A percentile compares a stretch with the other conserved stretches of the same genome.
Conservation (phyloP, 2,797 vertebrate genomes). For the Saxicola maurus region DNA sequence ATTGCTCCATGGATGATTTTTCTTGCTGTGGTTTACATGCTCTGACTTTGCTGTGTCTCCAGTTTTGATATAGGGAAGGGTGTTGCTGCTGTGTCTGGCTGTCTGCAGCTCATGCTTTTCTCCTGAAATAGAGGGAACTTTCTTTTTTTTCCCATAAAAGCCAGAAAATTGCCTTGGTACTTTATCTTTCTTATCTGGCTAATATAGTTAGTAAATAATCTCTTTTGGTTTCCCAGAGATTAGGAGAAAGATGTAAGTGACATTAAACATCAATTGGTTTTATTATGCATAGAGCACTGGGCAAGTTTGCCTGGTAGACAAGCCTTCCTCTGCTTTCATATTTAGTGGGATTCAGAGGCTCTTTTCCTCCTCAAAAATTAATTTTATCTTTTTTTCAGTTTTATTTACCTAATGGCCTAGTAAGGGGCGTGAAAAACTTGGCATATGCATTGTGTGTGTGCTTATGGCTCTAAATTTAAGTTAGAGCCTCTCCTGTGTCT, state of each 20-base stretch:
- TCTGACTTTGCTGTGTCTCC: neutral
- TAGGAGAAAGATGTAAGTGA: neutral
- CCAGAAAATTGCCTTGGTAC: neutral
- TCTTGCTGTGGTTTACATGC: neutral
- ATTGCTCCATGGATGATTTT: neutral
- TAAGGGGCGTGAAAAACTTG: neutral
- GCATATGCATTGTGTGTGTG: neutral
- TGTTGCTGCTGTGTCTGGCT: neutral
- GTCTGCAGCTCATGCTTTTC: neutral
- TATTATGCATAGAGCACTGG: neutral
- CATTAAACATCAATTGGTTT: neutral
- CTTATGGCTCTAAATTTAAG: neutral
- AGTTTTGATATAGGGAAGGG: neutral
- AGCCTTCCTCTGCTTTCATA: neutral
- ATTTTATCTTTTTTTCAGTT: neutral
- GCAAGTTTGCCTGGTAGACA: neutral
- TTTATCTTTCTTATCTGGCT: conserved; percentile 9
- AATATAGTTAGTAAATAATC: neutral
- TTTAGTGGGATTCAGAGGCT: neutral
- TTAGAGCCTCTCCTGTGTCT: neutral
- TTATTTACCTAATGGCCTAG: neutral
- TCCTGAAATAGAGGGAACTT: neutral
- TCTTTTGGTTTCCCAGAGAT: neutral
- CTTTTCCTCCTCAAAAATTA: neutral
- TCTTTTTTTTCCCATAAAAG: neutral